phyloP scores from a whole-genome alignment of 2,797 vertebrate species.

The Coregonus sp. region DNA sequence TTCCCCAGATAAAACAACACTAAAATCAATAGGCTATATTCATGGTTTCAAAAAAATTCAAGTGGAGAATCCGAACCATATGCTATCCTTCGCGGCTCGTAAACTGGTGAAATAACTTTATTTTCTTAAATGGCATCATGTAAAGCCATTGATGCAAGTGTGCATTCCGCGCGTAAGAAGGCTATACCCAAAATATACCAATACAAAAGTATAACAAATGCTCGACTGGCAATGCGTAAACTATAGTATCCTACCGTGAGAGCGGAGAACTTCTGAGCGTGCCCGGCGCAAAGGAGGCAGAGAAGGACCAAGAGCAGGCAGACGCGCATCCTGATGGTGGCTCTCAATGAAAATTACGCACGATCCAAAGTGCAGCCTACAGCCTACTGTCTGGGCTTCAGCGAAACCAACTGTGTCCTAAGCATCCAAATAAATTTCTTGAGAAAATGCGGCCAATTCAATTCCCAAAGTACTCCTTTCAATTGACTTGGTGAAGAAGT shows the following conservation, averaged over 20 bases:
- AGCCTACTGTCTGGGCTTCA: slow-evolving; percentile 21
- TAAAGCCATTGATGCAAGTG: neutral
- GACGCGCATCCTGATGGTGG: slow-evolving; percentile 78
- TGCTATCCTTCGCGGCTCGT: no score
- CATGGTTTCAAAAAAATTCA: neutral
- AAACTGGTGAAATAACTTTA: neutral
- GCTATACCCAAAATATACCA: neutral
- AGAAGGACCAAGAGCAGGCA: slow-evolving; percentile 70
- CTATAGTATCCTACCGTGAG: slow-evolving; percentile 75
- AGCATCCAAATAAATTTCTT: neutral
- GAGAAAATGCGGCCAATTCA: neutral
- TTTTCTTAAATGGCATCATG: neutral
- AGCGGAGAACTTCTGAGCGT: slow-evolving; percentile 83
- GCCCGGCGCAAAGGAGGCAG: slow-evolving; percentile 72
- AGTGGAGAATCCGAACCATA: neutral
- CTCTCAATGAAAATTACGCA: slow-evolving; percentile 64
- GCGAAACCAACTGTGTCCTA: slow-evolving; percentile 8
- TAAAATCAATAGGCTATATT: neutral
- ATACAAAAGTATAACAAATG: neutral
- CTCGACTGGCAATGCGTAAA: neutral
- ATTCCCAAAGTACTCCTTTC: neutral
- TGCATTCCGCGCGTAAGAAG: neutral
- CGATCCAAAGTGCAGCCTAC: slow-evolving; percentile 50
- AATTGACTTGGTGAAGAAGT: neutral
- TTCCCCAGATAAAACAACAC: neutral